These are phyloP conservation scores for Nanorana parkeri DNA, from an alignment of 2,113 vertebrate species.

Conservation along the genomic window DNA sequence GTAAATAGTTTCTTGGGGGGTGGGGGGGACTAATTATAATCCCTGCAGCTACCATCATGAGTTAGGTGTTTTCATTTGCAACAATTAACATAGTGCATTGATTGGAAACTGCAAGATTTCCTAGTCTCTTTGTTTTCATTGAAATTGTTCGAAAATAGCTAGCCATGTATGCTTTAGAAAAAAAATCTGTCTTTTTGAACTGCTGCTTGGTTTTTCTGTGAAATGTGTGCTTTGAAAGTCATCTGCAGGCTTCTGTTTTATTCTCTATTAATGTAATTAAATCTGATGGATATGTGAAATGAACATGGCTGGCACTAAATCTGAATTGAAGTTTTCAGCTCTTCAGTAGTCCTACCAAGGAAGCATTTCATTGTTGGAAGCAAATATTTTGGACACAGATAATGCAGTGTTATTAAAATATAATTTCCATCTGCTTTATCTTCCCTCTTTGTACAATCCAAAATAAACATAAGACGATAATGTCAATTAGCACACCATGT, in stretches of 20 bases:
- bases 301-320: slow-evolving; percentile 49
- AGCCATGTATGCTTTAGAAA: slow-evolving; percentile 49
- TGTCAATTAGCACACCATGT: slow-evolving; percentile 53
- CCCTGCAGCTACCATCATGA: slow-evolving; percentile 38
- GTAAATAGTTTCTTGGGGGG: slow-evolving; percentile 32
- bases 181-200: slow-evolving; percentile 24
- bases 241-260: slow-evolving; percentile 53
- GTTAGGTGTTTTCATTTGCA: slow-evolving; percentile 48
- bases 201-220: slow-evolving; percentile 38
- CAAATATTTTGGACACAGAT: slow-evolving; percentile 55
- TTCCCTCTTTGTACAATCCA: slow-evolving; percentile 57
- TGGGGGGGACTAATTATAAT: slow-evolving; percentile 38
- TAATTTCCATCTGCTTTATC: slow-evolving; percentile 57
- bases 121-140: slow-evolving; percentile 31
- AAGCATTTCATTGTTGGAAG: slow-evolving; percentile 53
- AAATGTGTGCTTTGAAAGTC: slow-evolving; percentile 47
- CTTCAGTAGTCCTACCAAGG: slow-evolving; percentile 52
- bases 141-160: slow-evolving; percentile 43
- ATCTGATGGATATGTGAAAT: slow-evolving; percentile 55
- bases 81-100: slow-evolving; percentile 41
- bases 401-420: slow-evolving; percentile 59
- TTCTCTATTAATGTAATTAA: slow-evolving; percentile 57
- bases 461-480: slow-evolving; percentile 50
- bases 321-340: slow-evolving; percentile 50
- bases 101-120: slow-evolving; percentile 38